Conservation (phyloP, 2,888 invertebrate genomes). For the Megamerina dolium region DNA sequence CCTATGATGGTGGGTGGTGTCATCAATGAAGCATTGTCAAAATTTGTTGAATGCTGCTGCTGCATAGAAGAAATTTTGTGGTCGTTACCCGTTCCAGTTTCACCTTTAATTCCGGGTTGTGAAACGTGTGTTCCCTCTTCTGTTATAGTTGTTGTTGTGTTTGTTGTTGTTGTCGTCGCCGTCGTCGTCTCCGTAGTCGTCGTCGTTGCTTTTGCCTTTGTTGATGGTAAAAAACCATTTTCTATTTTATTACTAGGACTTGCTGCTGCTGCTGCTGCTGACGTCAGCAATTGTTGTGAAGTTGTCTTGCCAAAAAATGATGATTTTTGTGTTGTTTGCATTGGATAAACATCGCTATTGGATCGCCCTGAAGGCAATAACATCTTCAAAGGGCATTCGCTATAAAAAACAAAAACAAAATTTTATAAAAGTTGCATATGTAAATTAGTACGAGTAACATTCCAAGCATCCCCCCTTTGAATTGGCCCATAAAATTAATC, state of each 20-base stretch:
- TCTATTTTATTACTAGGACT: constrained; percentile 16
- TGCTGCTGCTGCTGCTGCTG: background rate
- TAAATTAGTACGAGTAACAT: background rate
- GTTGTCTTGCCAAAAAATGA: constrained; percentile 35
- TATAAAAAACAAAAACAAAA: constrained; percentile 17
- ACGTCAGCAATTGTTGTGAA: constrained; percentile 31
- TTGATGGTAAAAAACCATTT: constrained; percentile 12
- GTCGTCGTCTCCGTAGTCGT: constrained; percentile 15
- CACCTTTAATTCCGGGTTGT: constrained; percentile 11
- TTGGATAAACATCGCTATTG: constrained; percentile 43
- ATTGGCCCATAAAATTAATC: too few species aligned
- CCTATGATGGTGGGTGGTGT: background rate
- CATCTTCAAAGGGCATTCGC: constrained; percentile 47
- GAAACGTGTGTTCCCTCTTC: too few species aligned
- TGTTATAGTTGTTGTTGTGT: constrained; percentile 10
- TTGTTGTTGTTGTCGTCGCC: constrained; percentile 14
- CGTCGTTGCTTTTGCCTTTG: constrained; percentile 2
- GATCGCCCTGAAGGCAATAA: constrained; percentile 49
- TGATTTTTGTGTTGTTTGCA: constrained; percentile 29
- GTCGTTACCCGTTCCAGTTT: constrained; percentile 14
- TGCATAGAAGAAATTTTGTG: too few species aligned
- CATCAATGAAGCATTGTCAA: constrained; percentile 19
- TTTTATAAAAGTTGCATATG: background rate
- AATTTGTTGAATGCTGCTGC: constrained; percentile 23
- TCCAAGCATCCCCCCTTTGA: background rate